These are phyloP conservation scores for Chirona hameri DNA, from an alignment of 2,888 invertebrate genomes.

Conservation along the genomic window DNA sequence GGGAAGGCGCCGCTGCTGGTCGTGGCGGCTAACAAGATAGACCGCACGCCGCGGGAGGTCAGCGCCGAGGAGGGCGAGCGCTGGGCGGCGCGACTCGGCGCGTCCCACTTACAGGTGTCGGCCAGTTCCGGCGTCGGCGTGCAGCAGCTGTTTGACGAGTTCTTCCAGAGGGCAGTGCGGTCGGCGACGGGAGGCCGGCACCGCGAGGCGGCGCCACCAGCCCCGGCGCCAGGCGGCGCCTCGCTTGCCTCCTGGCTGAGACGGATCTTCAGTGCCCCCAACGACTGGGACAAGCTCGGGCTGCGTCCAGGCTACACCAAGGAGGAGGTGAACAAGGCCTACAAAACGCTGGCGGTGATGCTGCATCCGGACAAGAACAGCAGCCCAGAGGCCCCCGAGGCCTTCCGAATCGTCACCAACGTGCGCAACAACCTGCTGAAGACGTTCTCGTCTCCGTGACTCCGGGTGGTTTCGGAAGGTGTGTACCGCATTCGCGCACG, in stretches of 20 bases:
- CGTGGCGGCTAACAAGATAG: slow-evolving; percentile 32
- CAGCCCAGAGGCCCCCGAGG: slow-evolving; percentile 50
- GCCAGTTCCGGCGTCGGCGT: slow-evolving; percentile 2
- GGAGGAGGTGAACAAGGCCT: slow-evolving; percentile 50
- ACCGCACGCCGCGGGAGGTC: background rate
- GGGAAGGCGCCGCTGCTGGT: slow-evolving; percentile 22
- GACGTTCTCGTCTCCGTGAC: background rate
- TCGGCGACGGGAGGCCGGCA: background rate
- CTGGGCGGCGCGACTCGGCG: background rate
- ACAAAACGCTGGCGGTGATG: slow-evolving; percentile 48
- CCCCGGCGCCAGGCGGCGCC: background rate
- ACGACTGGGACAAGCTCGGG: slow-evolving; percentile 33
- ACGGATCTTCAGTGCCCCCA: slow-evolving; percentile 12
- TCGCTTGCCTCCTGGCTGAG: background rate
- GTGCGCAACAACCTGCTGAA: slow-evolving; percentile 43
- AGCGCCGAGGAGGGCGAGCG: background rate
- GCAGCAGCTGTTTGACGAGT: background rate
- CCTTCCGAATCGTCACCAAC: slow-evolving; percentile 49
- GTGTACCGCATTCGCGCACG: too few relatives aligned
- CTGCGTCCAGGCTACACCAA: slow-evolving; percentile 32
- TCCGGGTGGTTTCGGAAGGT: too few relatives aligned
- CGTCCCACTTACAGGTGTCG: background rate
- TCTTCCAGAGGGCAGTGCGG: slow-evolving; percentile 23
- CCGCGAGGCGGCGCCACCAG: background rate
- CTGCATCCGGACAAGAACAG: slow-evolving; percentile 51